Evolutionary conservation across 2,888 invertebrate genomes (phyloP).

Genomic region (Metopia argyrocephala): DNA sequence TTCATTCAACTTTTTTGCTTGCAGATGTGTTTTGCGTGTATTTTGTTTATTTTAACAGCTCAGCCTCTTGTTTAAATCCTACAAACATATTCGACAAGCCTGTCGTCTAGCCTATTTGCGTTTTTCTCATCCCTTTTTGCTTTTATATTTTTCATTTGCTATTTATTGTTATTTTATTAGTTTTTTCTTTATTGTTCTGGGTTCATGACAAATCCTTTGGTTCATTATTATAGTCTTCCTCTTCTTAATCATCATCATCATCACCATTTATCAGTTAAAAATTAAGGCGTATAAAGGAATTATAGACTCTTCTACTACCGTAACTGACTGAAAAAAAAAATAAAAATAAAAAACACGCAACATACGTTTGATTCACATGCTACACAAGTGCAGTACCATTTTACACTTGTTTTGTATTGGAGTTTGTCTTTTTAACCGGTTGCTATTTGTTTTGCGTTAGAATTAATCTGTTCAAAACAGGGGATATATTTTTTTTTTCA

Average conservation of each 20-base stretch:
- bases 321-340: background rate
- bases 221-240: slow-evolving; percentile 51
- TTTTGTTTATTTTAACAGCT: slow-evolving; percentile 66
- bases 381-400: slow-evolving; percentile 48
- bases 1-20: slow-evolving; percentile 43
- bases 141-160: background rate
- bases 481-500: slow-evolving; percentile 12
- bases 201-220: slow-evolving; percentile 63
- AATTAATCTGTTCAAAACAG: slow-evolving; percentile 3
- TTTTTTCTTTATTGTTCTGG: slow-evolving; percentile 51
- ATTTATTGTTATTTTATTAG: slow-evolving; percentile 36
- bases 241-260: slow-evolving; percentile 30
- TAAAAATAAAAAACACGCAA: too few species aligned
- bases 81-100: slow-evolving; percentile 32
- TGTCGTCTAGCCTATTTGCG: slow-evolving; percentile 41
- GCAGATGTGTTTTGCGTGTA: slow-evolving; percentile 61
- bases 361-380: slow-evolving; percentile 40
- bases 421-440: slow-evolving; percentile 51
- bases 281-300: slow-evolving; percentile 55
- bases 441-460: slow-evolving; percentile 56
- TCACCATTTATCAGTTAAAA: slow-evolving; percentile 39
- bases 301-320: slow-evolving; percentile 27
- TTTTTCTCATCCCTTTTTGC: background rate
- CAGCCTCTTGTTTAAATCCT: slow-evolving; percentile 51
- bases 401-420: slow-evolving; percentile 41